phyloP scores from a whole-genome alignment of 2,797 vertebrate genomes.

The Sparus aurata region DNA sequence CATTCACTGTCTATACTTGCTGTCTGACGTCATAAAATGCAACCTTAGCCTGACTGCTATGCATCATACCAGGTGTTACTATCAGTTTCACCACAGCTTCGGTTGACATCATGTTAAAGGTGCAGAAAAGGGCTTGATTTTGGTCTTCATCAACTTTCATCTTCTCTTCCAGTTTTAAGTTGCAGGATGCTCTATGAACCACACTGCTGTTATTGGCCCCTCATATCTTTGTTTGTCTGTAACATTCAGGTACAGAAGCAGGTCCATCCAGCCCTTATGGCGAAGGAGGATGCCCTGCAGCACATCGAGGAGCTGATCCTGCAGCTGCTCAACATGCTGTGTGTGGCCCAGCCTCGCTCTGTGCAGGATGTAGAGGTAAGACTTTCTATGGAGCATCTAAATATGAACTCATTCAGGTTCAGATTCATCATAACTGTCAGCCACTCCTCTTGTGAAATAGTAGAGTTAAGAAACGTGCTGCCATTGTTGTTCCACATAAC shows the following conservation, averaged over 20 bases:
- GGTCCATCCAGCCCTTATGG: conserved; percentile 95
- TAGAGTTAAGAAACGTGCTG: neutral
- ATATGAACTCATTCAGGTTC: neutral
- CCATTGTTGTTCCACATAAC: neutral
- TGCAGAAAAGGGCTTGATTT: neutral
- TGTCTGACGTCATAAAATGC: conserved; percentile 30
- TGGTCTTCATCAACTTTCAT: neutral
- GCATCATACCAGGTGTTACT: conserved; percentile 49
- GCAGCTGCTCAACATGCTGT: conserved; percentile 97
- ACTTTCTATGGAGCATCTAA: neutral
- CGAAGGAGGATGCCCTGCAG: conserved; percentile 97
- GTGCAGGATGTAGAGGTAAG: conserved; percentile 96
- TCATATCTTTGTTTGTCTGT: conserved; percentile 16
- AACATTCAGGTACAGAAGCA: conserved; percentile 93
- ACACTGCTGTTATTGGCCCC: neutral
- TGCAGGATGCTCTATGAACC: neutral
- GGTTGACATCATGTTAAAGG: neutral
- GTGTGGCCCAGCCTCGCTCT: conserved; percentile 95
- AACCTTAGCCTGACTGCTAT: conserved; percentile 10
- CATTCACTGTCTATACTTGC: conserved; percentile 35
- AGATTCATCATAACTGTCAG: neutral
- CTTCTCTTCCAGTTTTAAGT: neutral
- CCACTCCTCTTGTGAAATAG: too few species aligned
- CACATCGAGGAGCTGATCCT: conserved; percentile 98
- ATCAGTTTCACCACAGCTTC: conserved; percentile 20